Conservation (phyloP, 1,140 invertebrate genomes). For the Ceratina australensis region DNA sequence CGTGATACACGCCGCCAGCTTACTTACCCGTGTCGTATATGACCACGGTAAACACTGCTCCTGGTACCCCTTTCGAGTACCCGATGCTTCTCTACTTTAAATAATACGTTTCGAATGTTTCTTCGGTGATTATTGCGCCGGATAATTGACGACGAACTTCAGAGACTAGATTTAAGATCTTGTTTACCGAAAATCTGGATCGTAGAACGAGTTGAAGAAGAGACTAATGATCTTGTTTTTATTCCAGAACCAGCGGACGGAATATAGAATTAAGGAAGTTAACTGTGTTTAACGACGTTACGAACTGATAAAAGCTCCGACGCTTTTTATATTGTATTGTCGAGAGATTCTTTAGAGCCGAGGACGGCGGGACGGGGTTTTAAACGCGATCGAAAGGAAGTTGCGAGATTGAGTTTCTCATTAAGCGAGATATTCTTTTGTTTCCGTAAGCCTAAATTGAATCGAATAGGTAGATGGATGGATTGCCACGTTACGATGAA, state of each 20-base stretch:
- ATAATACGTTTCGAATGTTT: background rate
- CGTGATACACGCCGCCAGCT: slow-evolving; percentile 9
- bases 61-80: too few relatives aligned
- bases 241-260: too few relatives aligned
- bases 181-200: background rate
- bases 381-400: slow-evolving; percentile 3
- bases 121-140: background rate
- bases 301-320: background rate
- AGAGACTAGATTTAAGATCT: background rate
- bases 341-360: background rate
- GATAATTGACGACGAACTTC: background rate
- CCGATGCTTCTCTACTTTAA: too few relatives aligned
- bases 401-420: background rate
- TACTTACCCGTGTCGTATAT: too few relatives aligned
- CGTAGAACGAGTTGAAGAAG: background rate
- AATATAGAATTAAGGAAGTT: slow-evolving; percentile 2
- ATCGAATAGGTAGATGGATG: background rate
- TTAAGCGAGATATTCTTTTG: background rate
- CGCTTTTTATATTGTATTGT: background rate
- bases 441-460: background rate
- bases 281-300: slow-evolving; percentile 1
- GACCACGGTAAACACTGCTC: background rate
- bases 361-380: background rate
- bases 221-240: slow-evolving; percentile 6
- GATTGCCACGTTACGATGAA: background rate